These are phyloP conservation scores for Thymallus thymallus DNA, from an alignment of 2,113 vertebrate species.

Conservation along the genomic window DNA sequence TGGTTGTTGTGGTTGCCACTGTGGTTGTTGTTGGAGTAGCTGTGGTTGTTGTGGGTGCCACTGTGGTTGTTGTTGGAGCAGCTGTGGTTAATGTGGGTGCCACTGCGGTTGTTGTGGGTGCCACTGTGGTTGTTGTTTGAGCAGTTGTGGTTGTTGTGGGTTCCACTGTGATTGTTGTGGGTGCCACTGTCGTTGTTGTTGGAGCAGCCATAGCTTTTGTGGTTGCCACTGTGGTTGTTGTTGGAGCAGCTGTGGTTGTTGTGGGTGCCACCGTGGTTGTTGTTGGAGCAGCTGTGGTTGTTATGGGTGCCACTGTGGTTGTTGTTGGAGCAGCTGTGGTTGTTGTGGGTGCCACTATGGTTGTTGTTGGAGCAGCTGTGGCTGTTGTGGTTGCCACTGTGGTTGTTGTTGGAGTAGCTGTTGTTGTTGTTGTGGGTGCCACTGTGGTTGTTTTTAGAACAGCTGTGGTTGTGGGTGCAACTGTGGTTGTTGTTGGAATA, in stretches of 20 bases:
- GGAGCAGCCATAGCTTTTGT: too few species aligned
- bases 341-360: neutral
- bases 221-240: neutral
- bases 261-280: too few species aligned
- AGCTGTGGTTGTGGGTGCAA: neutral
- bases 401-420: neutral
- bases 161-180: neutral
- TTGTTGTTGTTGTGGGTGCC: neutral
- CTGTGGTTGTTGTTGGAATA: neutral
- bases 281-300: too few species aligned
- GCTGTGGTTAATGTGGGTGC: neutral
- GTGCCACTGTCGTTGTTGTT: neutral
- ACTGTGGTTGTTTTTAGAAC: neutral
- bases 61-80: neutral
- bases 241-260: neutral
- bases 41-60: neutral
- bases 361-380: neutral
- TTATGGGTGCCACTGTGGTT: neutral
- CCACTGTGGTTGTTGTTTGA: neutral
- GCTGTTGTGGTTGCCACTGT: neutral
- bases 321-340: neutral
- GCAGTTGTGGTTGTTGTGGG: neutral
- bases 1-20: neutral
- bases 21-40: neutral
- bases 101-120: neutral